Evolutionary conservation across 2,888 invertebrate species (phyloP), one percentile per base, ranked within the genome.

Genomic region (Elysia crispata): DNA sequence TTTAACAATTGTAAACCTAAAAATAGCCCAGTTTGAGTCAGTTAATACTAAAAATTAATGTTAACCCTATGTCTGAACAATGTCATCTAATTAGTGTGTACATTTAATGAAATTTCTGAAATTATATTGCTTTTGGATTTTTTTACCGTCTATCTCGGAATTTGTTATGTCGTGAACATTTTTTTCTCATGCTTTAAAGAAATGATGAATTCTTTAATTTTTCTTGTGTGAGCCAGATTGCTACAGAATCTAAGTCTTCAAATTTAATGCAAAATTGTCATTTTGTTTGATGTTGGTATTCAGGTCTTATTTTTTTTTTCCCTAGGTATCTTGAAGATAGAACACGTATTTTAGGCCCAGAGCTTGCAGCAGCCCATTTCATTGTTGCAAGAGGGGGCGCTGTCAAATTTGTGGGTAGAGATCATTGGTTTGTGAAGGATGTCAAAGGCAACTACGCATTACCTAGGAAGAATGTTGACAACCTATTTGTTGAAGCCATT

Each of bases 291-390:
- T 15, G 6, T 28, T 3, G 28, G 3, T n/a, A 3, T 60, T n/a
- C 6, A 8, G 3, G 5, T 25, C 15, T 60, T 8, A 8, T 25
- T 60, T 54, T n/a, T 23, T 28, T n/a, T 25, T 69, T 25, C 11
- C 11, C 5, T 79, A 92, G 92, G 66, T 90, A 89, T 79, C 83
- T 88, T 70, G 84, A 87, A 8, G 91, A 91, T 64, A 80, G 92
- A 28, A 85, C 89, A 49, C 75, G 89, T 28, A 87, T 87, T 49
- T 85, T 93, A 57, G 98, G 97, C 0, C 93, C 95, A 54, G 96
- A 98, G 91, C 92, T 98, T 84, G 97, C 96, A 0, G 95, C 96
- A 0, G 95, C 98, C 13, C 96, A 97, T 93, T 98, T 97, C 91
- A 92, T 98, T 72, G 93, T 96, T 0, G 93, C 93, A 90, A 94